Evolutionary conservation across 2,113 vertebrate species (phyloP).

Genomic region (Tiliqua scincoides): DNA sequence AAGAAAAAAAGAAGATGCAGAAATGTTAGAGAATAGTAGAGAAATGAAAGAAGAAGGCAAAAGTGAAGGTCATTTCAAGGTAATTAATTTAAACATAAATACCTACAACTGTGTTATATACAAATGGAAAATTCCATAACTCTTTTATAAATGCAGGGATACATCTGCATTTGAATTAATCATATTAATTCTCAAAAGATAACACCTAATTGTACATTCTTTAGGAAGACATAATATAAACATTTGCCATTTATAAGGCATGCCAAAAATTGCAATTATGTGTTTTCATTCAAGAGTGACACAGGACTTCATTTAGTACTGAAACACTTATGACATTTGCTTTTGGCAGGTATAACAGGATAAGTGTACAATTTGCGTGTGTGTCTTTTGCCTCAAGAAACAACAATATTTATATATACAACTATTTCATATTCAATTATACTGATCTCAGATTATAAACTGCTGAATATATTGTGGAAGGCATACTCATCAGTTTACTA

Average conservation of each 20-base stretch:
- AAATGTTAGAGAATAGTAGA: not conserved
- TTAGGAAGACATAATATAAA: not conserved
- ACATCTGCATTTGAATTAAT: not conserved
- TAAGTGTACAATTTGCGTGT: not conserved
- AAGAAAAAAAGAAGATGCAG: not conserved
- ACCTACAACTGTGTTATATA: not conserved
- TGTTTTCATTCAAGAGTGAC: not conserved
- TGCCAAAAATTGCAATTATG: conserved; percentile 14
- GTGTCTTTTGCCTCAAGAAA: not conserved
- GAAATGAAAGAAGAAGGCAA: not conserved
- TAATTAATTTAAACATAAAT: not conserved
- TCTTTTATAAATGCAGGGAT: not conserved
- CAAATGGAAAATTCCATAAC: not conserved
- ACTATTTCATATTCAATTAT: not conserved
- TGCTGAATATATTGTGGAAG: not conserved
- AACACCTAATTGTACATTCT: not conserved
- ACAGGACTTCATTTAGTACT: conserved; percentile 2
- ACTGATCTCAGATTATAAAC: not conserved
- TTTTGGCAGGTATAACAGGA: not conserved
- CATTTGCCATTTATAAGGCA: conserved; percentile 1
- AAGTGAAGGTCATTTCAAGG: not conserved
- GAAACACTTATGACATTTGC: not conserved
- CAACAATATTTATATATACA: not conserved
- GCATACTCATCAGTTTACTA: too few species aligned
- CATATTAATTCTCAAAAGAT: not conserved